A percentile compares a stretch with the other conserved stretches of the same genome.
Conservation (phyloP, 2,113 vertebrate species). For the Hippocampus comes region DNA sequence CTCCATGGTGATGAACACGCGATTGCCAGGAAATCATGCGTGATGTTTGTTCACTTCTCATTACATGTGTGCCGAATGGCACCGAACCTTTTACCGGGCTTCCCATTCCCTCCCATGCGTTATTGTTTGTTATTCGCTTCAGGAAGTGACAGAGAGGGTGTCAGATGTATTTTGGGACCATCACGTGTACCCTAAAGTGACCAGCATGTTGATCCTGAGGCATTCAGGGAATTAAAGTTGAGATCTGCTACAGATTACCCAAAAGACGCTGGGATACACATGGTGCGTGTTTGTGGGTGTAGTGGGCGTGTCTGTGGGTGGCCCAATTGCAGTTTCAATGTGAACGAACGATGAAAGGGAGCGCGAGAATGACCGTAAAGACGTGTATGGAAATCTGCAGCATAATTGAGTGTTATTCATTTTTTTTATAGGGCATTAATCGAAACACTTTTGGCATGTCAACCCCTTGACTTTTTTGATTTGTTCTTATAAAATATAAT, state of each 20-base stretch:
- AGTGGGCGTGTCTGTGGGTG: constrained; percentile 28
- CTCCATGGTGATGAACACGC: constrained; percentile 50
- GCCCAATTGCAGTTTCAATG: constrained; percentile 12
- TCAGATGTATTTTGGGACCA: constrained; percentile 58
- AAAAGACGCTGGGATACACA: constrained; percentile 33
- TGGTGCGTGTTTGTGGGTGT: constrained; percentile 25
- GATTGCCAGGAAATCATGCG: constrained; percentile 53
- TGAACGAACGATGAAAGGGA: background rate
- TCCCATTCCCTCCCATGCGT: constrained; percentile 24
- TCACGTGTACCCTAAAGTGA: constrained; percentile 41
- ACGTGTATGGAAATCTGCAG: background rate
- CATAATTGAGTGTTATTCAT: background rate
- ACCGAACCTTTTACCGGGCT: constrained; percentile 30
- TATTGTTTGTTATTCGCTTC: constrained; percentile 40
- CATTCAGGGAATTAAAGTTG: constrained; percentile 42
- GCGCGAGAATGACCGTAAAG: background rate
- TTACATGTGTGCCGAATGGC: constrained; percentile 40
- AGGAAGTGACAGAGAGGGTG: constrained; percentile 23
- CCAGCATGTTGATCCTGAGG: constrained; percentile 48
- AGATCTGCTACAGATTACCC: constrained; percentile 54
- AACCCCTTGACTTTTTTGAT: background rate
- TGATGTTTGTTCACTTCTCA: constrained; percentile 23
- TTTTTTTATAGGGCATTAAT: background rate
- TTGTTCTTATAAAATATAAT: background rate
- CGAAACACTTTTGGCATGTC: background rate